A percentile compares a stretch with the other conserved stretches of the same genome.
Conservation (phyloP, 2,888 invertebrate species). For the Pyrgus malvae region DNA sequence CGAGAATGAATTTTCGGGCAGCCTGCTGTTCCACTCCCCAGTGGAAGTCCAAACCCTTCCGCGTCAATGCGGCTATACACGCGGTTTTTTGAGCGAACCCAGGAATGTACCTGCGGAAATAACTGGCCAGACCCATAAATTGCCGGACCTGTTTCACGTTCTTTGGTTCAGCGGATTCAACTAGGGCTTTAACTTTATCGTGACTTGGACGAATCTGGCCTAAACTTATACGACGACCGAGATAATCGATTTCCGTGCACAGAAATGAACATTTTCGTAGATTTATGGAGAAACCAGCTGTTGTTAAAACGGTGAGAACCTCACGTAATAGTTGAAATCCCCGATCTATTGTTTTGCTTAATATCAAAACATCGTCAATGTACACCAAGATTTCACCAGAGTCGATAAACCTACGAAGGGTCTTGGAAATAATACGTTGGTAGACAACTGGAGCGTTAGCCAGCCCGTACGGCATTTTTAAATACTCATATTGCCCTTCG, state of each 20-base stretch:
- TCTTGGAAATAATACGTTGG: too few relatives aligned
- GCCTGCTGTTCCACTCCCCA: neutral
- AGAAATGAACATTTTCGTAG: neutral
- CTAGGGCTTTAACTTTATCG: conserved; percentile 3
- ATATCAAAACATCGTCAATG: neutral
- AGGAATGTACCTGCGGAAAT: conserved; percentile 10
- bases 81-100: neutral
- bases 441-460: too few relatives aligned
- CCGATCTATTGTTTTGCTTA: neutral
- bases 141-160: conserved; percentile 16
- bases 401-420: too few relatives aligned
- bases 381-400: too few relatives aligned
- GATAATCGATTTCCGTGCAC: conserved; percentile 30
- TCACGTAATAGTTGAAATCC: neutral
- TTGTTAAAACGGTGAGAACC: neutral
- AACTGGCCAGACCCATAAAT: conserved; percentile 13
- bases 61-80: neutral
- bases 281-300: neutral
- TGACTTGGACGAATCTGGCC: conserved; percentile 14
- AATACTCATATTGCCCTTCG: too few relatives aligned
- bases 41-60: neutral
- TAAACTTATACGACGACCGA: conserved; percentile 21
- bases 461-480: too few relatives aligned
- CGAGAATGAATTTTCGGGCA: neutral
- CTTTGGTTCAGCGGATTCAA: neutral